phyloP scores from a whole-genome alignment of 1,140 invertebrate species.

The Anastatus disparis region DNA sequence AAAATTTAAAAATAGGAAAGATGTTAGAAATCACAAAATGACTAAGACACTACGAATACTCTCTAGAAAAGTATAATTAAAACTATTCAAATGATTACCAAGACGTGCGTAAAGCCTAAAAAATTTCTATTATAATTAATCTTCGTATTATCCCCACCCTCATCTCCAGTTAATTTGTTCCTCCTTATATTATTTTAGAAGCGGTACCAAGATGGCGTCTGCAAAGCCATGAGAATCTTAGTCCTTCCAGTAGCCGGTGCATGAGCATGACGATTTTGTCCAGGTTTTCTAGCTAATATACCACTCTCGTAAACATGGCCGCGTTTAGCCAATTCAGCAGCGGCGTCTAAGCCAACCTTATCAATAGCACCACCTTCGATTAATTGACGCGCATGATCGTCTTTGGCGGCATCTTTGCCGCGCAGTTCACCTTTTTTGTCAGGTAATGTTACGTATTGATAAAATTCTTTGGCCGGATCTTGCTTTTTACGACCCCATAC shows the following conservation, averaged over 20 bases:
- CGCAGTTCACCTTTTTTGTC: conserved; percentile 59
- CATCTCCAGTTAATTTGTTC: too few species aligned
- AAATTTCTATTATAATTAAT: too few species aligned
- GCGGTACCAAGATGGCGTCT: conserved; percentile 64
- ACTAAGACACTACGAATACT: too few species aligned
- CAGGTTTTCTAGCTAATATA: conserved; percentile 56
- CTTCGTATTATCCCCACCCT: too few species aligned
- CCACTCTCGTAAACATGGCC: conserved; percentile 63
- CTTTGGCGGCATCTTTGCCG: conserved; percentile 57
- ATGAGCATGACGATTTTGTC: conserved; percentile 47
- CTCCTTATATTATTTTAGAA: conserved; percentile 60
- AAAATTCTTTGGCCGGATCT: conserved; percentile 63
- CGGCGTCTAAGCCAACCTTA: conserved; percentile 60
- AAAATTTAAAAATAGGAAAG: too few species aligned
- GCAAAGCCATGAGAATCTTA: conserved; percentile 61
- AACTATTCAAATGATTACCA: too few species aligned
- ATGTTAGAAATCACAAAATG: too few species aligned
- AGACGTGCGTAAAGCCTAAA: too few species aligned
- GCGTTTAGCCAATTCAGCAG: conserved; percentile 58
- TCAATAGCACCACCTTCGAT: conserved; percentile 59
- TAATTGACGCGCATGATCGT: conserved; percentile 60
- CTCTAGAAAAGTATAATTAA: too few species aligned
- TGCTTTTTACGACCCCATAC: conserved; percentile 76
- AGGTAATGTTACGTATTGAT: conserved; percentile 61
- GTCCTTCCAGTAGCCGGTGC: conserved; percentile 58